Evolutionary conservation across 2,888 invertebrate species (phyloP), one percentile per base, ranked within the genome.

Genomic region (Parnassius smintheus): DNA sequence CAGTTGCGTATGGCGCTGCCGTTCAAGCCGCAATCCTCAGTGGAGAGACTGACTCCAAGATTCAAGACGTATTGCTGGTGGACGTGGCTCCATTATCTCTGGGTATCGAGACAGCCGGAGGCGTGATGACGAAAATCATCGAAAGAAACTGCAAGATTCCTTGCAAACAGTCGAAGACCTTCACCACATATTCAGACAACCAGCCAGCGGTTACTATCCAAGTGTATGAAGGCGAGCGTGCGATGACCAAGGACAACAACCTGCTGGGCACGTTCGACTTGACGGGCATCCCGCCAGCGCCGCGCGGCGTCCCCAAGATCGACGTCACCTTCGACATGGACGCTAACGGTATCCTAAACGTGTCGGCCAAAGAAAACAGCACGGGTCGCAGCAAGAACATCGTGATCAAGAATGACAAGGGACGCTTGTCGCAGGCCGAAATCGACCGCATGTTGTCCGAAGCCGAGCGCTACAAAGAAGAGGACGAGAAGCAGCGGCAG

Each of bases 341-440:
- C 76, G 95, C 95, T 11, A 96, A 96, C 78, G 96, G 96, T 18
- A 96, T 96, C 69, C 85, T 97, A 64, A 97, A 97, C 80, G 97
- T 98, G 0, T 94, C 96, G 0, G 97, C 97, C n/a, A 93, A 94
- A 68, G 94, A 94, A 68, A 93, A 93, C 79, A 92, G 93, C 71
- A 93, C 93, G 0, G 94, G 93, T 25, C 95, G 94, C 69, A 94
- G 93, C 59, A 95, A 94, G 80, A 95, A 95, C 75, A 96, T 97
- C 66, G 95, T 95, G 49, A 97, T 97, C 72, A 95, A 95, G 77
- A 97, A 96, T 83, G 96, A 96, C 85, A 96, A 95, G 75, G 96
- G 96, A 0, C 92, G 96, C 7, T 86, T 97, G 57, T 95, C 96
- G 9, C 96, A 96, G 77, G 94, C 94, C 35, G 96, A 97, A 76